Conservation (phyloP, 2,888 invertebrate species). For the Phasia obesa region DNA sequence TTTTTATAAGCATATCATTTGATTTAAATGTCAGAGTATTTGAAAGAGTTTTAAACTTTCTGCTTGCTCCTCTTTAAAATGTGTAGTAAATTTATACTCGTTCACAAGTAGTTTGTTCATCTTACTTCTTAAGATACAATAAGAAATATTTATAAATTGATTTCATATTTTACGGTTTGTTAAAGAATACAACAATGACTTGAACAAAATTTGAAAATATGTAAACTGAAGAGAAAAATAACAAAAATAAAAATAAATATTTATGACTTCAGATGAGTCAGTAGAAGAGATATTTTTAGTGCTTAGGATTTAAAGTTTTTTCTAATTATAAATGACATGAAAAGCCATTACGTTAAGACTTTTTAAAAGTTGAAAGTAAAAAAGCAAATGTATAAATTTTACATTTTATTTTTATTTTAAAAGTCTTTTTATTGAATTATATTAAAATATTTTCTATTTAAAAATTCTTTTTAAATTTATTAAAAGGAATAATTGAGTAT, state of each 20-base stretch:
- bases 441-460: too few species aligned
- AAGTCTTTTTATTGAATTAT: too few species aligned
- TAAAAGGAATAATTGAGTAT: too few species aligned
- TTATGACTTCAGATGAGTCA: slow-evolving; percentile 62
- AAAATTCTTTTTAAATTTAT: too few species aligned
- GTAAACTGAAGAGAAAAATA: neutral
- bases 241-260: slow-evolving; percentile 37
- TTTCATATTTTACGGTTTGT: slow-evolving; percentile 66
- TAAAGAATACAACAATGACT: slow-evolving; percentile 39
- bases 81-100: slow-evolving; percentile 23
- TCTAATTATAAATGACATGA: slow-evolving; percentile 48
- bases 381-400: neutral
- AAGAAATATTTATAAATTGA: slow-evolving; percentile 73
- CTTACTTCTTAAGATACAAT: slow-evolving; percentile 40
- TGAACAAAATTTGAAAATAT: slow-evolving; percentile 4
- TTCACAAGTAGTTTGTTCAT: slow-evolving; percentile 15
- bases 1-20: too few species aligned
- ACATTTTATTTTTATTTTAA: too few species aligned
- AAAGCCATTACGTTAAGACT: slow-evolving; percentile 15
- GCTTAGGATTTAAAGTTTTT: slow-evolving; percentile 49
- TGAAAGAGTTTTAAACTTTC: too few species aligned
- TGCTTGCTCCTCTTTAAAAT: slow-evolving; percentile 3
- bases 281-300: slow-evolving; percentile 42
- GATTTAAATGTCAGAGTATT: neutral
- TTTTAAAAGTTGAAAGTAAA: neutral